Evolutionary conservation across 2,113 vertebrate genomes (phyloP).

Genomic region (Mesoclemmys tuberculata): DNA sequence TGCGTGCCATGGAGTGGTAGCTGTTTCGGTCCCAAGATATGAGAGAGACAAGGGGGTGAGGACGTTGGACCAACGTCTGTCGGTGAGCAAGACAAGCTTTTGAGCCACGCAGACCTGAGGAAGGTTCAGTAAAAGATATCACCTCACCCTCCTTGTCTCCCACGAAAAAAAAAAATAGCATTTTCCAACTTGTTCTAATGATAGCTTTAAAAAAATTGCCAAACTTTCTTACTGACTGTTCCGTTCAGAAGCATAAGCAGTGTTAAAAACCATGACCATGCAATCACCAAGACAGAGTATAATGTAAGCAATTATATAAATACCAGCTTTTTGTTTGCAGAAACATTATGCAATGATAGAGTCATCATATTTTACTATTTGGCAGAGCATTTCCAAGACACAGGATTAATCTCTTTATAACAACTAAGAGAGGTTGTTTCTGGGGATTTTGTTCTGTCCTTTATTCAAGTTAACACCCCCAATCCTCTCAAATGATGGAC

Average conservation of each 20-base stretch:
- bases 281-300: background rate
- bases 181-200: background rate
- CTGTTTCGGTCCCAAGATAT: background rate
- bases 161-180: background rate
- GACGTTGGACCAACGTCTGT: background rate
- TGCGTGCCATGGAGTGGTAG: background rate
- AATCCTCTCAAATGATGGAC: background rate
- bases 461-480: background rate
- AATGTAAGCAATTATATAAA: background rate
- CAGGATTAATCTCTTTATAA: background rate
- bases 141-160: background rate
- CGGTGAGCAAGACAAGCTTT: background rate
- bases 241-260: background rate
- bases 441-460: background rate
- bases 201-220: background rate
- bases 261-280: background rate
- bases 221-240: background rate
- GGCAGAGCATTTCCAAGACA: background rate
- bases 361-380: background rate
- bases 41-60: background rate
- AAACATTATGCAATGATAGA: background rate
- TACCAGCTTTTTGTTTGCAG: background rate
- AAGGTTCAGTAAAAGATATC: background rate
- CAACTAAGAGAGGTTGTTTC: background rate
- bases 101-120: background rate